phyloP scores from a whole-genome alignment of 2,888 invertebrate genomes.

The Nineta flava region DNA sequence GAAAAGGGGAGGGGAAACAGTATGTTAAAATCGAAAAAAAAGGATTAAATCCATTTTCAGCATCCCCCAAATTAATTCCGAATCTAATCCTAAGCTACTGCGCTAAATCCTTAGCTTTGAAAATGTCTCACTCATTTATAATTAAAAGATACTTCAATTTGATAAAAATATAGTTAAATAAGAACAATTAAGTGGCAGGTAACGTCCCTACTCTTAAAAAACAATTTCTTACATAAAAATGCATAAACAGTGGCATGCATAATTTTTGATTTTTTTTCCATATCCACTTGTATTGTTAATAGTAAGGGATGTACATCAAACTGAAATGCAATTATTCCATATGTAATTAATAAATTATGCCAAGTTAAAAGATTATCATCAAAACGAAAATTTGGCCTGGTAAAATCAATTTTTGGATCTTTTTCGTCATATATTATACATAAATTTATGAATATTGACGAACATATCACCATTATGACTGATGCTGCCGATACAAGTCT shows the following conservation, averaged over 20 bases:
- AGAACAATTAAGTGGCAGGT: too few species aligned
- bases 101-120: too few species aligned
- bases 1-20: too few species aligned
- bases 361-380: slow-evolving; percentile 16
- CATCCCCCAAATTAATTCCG: too few species aligned
- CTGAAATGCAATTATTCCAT: slow-evolving; percentile 52
- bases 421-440: slow-evolving; percentile 37
- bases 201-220: too few species aligned
- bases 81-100: too few species aligned
- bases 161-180: too few species aligned
- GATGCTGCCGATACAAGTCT: slow-evolving; percentile 50
- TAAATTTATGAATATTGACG: slow-evolving; percentile 48
- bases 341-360: slow-evolving; percentile 39
- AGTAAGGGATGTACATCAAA: slow-evolving; percentile 74
- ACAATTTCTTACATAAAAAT: slow-evolving; percentile 41
- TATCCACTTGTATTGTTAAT: slow-evolving; percentile 83
- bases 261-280: slow-evolving; percentile 62
- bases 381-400: slow-evolving; percentile 18
- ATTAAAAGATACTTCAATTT: too few species aligned
- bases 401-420: slow-evolving; percentile 23
- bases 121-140: too few species aligned
- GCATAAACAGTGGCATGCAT: slow-evolving; percentile 53
- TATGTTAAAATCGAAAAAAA: too few species aligned
- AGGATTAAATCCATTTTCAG: too few species aligned
- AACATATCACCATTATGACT: slow-evolving; percentile 42